phyloP scores from a whole-genome alignment of 2,797 vertebrate species.

The Haliaeetus albicilla region DNA sequence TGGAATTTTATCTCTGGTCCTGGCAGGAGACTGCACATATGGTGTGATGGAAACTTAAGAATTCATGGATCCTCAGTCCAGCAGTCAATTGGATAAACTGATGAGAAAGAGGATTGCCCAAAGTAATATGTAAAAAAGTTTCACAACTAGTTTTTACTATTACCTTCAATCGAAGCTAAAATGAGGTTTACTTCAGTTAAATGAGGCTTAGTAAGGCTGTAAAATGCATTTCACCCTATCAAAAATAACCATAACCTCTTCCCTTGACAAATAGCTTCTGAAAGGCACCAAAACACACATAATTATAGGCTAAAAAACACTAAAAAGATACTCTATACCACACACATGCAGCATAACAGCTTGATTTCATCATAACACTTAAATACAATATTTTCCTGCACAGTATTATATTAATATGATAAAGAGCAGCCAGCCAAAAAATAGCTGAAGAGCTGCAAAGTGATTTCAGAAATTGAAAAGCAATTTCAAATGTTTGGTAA shows the following conservation, averaged over 20 bases:
- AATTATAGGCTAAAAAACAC: conserved; percentile 66
- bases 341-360: conserved; percentile 64
- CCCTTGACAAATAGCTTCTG: conserved; percentile 65
- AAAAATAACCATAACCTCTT: conserved; percentile 68
- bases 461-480: conserved; percentile 30
- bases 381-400: conserved; percentile 48
- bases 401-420: conserved; percentile 61
- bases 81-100: neutral
- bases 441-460: conserved; percentile 35
- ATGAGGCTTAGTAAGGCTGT: conserved; percentile 8
- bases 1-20: neutral
- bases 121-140: neutral
- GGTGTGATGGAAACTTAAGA: neutral
- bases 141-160: neutral
- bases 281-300: conserved; percentile 61
- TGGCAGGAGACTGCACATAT: neutral
- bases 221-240: conserved; percentile 50
- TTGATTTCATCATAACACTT: conserved; percentile 66
- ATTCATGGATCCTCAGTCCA: neutral
- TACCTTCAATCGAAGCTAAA: neutral
- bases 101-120: neutral
- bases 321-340: conserved; percentile 69
- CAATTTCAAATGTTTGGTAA: conserved; percentile 26
- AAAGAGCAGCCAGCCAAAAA: conserved; percentile 58
- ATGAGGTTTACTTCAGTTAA: conserved; percentile 14